These are phyloP conservation scores for Drosophila oshimai DNA, from an alignment of 1,140 invertebrate genomes.

Conservation along the genomic window DNA sequence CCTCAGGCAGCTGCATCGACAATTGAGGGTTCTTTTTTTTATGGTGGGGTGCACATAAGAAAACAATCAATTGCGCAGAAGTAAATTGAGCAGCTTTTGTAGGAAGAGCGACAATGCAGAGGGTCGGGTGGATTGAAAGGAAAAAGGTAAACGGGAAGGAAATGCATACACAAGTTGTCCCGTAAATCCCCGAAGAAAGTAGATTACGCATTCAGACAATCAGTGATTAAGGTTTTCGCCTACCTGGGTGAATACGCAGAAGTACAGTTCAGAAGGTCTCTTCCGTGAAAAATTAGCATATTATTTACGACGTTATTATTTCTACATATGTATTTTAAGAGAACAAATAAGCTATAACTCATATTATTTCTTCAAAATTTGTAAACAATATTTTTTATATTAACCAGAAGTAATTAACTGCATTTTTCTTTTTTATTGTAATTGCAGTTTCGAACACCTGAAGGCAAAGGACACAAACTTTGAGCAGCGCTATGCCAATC, in stretches of 20 bases:
- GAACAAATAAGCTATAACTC: no score
- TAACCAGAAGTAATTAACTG: no score
- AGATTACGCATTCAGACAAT: constrained; percentile 10
- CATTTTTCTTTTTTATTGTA: no score
- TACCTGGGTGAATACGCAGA: constrained; percentile 7
- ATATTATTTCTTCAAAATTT: no score
- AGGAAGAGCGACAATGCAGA: constrained; percentile 6
- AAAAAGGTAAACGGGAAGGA: constrained; percentile 8
- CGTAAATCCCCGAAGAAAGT: constrained; percentile 26
- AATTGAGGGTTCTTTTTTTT: constrained; percentile 43
- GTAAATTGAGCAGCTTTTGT: constrained; percentile 53
- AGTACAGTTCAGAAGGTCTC: not conserved
- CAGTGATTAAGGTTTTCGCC: constrained; percentile 5
- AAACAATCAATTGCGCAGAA: constrained; percentile 30
- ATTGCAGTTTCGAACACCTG: constrained; percentile 90
- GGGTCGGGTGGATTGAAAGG: not conserved
- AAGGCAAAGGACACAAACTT: constrained; percentile 91
- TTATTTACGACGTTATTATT: no score
- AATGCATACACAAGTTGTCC: constrained; percentile 31
- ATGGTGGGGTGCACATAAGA: constrained; percentile 26
- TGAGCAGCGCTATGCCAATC: constrained; percentile 89
- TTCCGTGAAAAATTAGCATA: not conserved
- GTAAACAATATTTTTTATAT: no score
- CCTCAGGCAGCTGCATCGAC: constrained; percentile 52
- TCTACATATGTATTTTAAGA: no score